Evolutionary conservation across 2,888 invertebrate species (phyloP), one percentile per base, ranked within the genome.

Genomic region (Gastracanthus pulcherrimus): DNA sequence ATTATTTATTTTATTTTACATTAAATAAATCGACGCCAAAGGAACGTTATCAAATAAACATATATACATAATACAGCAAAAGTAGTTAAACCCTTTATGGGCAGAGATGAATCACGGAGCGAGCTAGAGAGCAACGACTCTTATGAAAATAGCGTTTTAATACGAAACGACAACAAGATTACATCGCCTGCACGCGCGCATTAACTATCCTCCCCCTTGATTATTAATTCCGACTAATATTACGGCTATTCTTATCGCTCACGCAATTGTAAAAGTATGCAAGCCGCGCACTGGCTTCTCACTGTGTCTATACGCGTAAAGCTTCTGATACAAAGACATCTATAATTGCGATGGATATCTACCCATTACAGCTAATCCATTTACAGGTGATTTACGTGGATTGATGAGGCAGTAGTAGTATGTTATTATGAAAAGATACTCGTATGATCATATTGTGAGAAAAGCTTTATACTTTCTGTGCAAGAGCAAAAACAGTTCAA

Each of bases 211-310:
- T 45, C 69, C 34, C 64, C 64, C 36, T 55, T 34, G 9, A 34
- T 48, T 69, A 51, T 51, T 48, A 48, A 55, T 66, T 66, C 36
- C 26, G 11, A 23, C 34, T 60, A 64, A 71, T 38, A 38, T 41
- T 64, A 38, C 64, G 29, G 29, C 64, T 78, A 66, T 71, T 78
- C 71, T 78, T 66, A 64, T 71, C 71, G 71, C 64, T 71, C 78
- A 41, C 77, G 70, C 77, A 77, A 77, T 62, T 62, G 77, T 38
- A 34, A 38, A 77, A 77, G 70, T 51, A 70, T 77, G 48, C 69
- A 48, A 13, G 5, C 5, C 19, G 26, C 29, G 62, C 29, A 26
- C n/a, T n/a, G 31, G 5, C 5, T 19, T 36, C 29, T 45, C 29
- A 26, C n/a, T n/a, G 31, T 74, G 31, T 62, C 31, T 36, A n/a